Conservation (phyloP, 2,888 invertebrate genomes). For the Syrphus vitripennis region DNA sequence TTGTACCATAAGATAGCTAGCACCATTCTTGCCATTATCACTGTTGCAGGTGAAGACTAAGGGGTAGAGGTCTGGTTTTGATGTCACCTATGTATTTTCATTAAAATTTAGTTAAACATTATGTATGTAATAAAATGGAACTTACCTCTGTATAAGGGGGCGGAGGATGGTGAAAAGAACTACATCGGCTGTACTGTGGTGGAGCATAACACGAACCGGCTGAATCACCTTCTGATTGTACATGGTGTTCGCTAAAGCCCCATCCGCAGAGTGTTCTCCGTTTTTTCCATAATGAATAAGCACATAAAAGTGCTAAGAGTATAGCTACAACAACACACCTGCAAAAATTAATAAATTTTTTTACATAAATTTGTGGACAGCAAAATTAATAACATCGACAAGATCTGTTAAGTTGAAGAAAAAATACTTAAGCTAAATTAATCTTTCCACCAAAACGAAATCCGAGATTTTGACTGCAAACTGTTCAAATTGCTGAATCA, state of each 20-base stretch:
- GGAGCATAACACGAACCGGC: constrained; percentile 91
- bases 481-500: too few species aligned
- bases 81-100: constrained; percentile 86
- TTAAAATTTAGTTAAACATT: too few species aligned
- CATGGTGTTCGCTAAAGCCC: constrained; percentile 82
- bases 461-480: too few species aligned
- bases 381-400: too few species aligned
- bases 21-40: constrained; percentile 86
- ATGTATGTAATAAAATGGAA: neutral
- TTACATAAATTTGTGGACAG: too few species aligned
- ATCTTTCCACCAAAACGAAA: too few species aligned
- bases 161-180: constrained; percentile 91
- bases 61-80: constrained; percentile 93
- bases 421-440: too few species aligned
- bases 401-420: too few species aligned
- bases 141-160: constrained; percentile 92
- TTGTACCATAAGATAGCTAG: constrained; percentile 92
- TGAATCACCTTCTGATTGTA: constrained; percentile 88
- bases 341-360: constrained; percentile 65
- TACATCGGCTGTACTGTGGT: constrained; percentile 92
- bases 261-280: constrained; percentile 82
- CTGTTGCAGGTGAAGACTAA: constrained; percentile 91
- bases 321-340: constrained; percentile 87
- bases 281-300: constrained; percentile 86
- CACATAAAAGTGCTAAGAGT: constrained; percentile 86